Evolutionary conservation across 1,140 invertebrate species (phyloP).

Genomic region (Apolygus lucorum): DNA sequence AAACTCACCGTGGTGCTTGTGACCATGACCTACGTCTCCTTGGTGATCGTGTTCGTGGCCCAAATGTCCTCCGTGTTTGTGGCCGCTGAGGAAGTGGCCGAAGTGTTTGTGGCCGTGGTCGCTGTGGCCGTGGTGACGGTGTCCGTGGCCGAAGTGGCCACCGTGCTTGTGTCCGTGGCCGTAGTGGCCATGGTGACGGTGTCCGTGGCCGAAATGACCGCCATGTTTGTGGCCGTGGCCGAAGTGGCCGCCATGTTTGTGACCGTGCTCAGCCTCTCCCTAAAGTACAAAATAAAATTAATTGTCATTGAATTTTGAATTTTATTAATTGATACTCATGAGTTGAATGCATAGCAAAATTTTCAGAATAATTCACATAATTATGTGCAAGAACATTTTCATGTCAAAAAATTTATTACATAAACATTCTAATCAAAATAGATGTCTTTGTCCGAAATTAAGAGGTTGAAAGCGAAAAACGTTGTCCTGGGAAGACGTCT

Average conservation of each 20-base stretch:
- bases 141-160: conserved; percentile 23
- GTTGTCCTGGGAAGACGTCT: too few relatives aligned
- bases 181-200: conserved; percentile 25
- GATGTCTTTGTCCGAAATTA: too few relatives aligned
- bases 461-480: too few relatives aligned
- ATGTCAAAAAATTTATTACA: too few relatives aligned
- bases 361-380: too few relatives aligned
- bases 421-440: too few relatives aligned
- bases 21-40: conserved; percentile 15
- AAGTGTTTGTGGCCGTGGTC: conserved; percentile 29
- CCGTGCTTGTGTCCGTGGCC: conserved; percentile 24
- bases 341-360: too few relatives aligned
- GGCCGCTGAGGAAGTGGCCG: conserved; percentile 14
- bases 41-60: conserved; percentile 27
- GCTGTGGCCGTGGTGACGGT: conserved; percentile 25
- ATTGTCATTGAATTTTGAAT: too few relatives aligned
- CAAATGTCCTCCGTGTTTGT: conserved; percentile 26
- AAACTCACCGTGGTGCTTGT: conserved; percentile 12
- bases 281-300: too few relatives aligned
- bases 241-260: conserved; percentile 27
- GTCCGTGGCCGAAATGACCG: conserved; percentile 24
- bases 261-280: conserved; percentile 26
- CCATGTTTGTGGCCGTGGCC: conserved; percentile 27
- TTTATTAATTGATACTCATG: too few relatives aligned
- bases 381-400: too few relatives aligned